Conservation (phyloP, 2,797 vertebrate genomes). For the Hippopotamyrus pictus region DNA sequence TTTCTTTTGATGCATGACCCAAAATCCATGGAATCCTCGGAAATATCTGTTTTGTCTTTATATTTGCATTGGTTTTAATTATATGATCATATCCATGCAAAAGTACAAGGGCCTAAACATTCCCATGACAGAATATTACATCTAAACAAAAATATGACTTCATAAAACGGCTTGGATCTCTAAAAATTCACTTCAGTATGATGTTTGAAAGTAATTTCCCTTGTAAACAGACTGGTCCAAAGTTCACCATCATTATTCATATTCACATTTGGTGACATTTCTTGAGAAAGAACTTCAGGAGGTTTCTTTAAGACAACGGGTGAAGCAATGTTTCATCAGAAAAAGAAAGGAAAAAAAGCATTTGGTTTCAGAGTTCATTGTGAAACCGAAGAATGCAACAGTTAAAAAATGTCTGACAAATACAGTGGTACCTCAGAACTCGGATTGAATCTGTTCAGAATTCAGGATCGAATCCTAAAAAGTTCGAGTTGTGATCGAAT, state of each 20-base stretch:
- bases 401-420: not conserved
- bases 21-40: not conserved
- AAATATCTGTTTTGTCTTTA: not conserved
- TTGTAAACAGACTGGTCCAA: not conserved
- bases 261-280: not conserved
- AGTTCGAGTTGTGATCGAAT: too few species aligned
- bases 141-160: not conserved
- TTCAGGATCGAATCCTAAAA: too few species aligned
- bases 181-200: not conserved
- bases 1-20: not conserved
- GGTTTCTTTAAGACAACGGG: not conserved
- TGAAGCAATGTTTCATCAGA: not conserved
- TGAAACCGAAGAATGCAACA: not conserved
- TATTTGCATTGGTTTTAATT: not conserved
- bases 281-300: not conserved
- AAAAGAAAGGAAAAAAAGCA: not conserved
- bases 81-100: not conserved
- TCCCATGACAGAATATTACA: not conserved
- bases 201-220: not conserved
- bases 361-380: not conserved
- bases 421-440: not conserved
- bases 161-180: not conserved
- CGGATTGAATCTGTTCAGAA: too few species aligned
- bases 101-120: not conserved
- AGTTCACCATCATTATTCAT: not conserved